Base-by-base conservation (phyloP, 2,888 invertebrate genomes). In the Azorinus chamasolen region DNA sequence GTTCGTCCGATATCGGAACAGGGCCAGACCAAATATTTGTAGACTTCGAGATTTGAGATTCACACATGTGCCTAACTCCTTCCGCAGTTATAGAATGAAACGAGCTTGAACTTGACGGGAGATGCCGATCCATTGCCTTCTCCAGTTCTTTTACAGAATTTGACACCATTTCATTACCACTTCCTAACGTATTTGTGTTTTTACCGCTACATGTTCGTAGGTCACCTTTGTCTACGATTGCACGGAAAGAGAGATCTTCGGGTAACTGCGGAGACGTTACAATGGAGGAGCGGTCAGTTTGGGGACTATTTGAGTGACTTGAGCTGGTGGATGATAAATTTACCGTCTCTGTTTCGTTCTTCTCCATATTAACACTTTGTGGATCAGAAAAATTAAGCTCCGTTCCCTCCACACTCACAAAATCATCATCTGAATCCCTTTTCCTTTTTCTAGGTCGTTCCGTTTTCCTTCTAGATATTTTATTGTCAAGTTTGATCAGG, bases 101-200 rank as follows among this genome's bases (percentile, higher is more conserved):
- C 16, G 50, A 25, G 16, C 54, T 51, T 25, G 57, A 45, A 20
- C 63, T 68, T 51, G 71, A 41, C n/a, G 94, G 94, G 70, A 98
- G 94, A 94, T 98, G 98, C 91, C 98, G 98, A 22, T 98, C 98
- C 98, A 98, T 98, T 53, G 97, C 98, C 90, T 98, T 97, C 93
- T 98, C 98, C 85, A 98, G 94, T 89, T 98, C 98, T 93, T 97
- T 97, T 0, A 97, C 97, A 1, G 97, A 96, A 74, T 73, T 86
- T 25, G 83, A 75, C 37, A 55, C 58, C 20, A 59, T 53, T 14
- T 25, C 45, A 61, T 50, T 58, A n/a, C 25, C 32, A 51, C 51
- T 50, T 27, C 55, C 18, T 20, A 48, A 25, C 20, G 27, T 32
- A 54, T 50, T 39, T 3, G n/a, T 22, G 12, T 43, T 55, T 43